A percentile compares a stretch with the other conserved stretches of the same genome.
These are phyloP conservation scores for Pammene aurita DNA, from an alignment of 2,888 invertebrate species.

Conservation along the genomic window DNA sequence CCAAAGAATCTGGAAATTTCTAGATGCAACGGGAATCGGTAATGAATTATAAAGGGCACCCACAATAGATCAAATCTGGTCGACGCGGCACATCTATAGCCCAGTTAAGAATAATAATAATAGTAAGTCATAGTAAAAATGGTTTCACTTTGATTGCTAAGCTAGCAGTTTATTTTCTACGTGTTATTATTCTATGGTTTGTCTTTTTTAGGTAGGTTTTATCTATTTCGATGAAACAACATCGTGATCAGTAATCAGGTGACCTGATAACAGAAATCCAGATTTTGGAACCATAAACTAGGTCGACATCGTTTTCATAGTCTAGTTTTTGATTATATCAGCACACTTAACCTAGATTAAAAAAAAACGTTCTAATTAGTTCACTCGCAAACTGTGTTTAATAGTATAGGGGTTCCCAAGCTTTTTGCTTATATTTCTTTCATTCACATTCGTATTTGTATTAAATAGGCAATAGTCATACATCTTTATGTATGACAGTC, in stretches of 20 bases:
- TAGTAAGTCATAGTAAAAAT: too few relatives aligned
- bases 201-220: neutral
- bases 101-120: too few relatives aligned
- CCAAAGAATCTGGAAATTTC: too few relatives aligned
- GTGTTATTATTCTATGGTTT: too few relatives aligned
- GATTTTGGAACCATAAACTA: constrained; percentile 24
- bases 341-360: neutral
- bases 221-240: constrained; percentile 17
- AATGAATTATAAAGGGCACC: too few relatives aligned
- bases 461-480: too few relatives aligned
- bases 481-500: too few relatives aligned
- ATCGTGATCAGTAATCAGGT: constrained; percentile 26
- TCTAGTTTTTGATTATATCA: neutral
- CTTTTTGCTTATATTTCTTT: neutral
- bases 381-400: neutral
- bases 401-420: neutral
- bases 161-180: too few relatives aligned
- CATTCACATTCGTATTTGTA: neutral
- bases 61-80: too few relatives aligned
- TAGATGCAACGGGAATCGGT: too few relatives aligned
- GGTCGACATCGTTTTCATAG: constrained; percentile 5
- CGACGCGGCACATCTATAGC: too few relatives aligned
- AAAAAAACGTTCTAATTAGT: neutral
- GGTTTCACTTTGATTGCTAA: too few relatives aligned
- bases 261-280: constrained; percentile 19